These are phyloP conservation scores for Diachasmimorpha longicaudata DNA, from an alignment of 1,140 invertebrate species.

Conservation along the genomic window DNA sequence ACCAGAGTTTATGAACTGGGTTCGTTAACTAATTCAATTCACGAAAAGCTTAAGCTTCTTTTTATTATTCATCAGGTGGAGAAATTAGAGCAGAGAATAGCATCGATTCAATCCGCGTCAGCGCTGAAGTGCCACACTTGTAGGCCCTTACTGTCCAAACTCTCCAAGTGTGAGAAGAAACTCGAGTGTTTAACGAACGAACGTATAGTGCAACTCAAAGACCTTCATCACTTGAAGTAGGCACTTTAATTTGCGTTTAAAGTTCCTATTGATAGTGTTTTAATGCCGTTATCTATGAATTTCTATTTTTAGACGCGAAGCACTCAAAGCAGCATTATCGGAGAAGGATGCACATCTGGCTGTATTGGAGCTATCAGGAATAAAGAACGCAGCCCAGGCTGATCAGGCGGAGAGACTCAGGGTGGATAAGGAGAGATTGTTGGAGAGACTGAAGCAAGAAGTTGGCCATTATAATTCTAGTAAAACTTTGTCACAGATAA, in stretches of 20 bases:
- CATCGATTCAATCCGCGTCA: constrained; percentile 72
- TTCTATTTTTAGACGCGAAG: constrained; percentile 74
- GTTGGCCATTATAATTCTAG: constrained; percentile 48
- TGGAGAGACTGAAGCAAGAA: constrained; percentile 74
- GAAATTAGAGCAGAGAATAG: constrained; percentile 73
- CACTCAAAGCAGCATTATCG: constrained; percentile 79
- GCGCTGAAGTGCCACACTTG: constrained; percentile 73
- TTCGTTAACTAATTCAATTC: neutral
- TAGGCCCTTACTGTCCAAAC: constrained; percentile 65
- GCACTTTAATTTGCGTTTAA: constrained; percentile 34
- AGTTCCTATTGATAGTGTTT: constrained; percentile 7
- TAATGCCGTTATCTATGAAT: constrained; percentile 28
- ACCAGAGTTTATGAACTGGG: too few species aligned
- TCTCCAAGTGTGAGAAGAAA: constrained; percentile 67
- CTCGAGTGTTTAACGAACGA: constrained; percentile 67
- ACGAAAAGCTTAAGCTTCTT: neutral
- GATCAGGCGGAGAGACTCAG: constrained; percentile 70
- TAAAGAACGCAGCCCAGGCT: constrained; percentile 69
- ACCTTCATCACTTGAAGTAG: constrained; percentile 83
- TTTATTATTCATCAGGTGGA: constrained; percentile 66
- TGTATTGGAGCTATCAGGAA: constrained; percentile 78
- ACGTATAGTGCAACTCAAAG: constrained; percentile 72
- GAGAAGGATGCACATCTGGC: constrained; percentile 88
- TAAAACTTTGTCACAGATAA: neutral
- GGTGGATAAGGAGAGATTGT: constrained; percentile 68